These are phyloP conservation scores for Tenualosa thibaudeaui DNA, from an alignment of 2,797 vertebrate genomes.

Conservation along the genomic window DNA sequence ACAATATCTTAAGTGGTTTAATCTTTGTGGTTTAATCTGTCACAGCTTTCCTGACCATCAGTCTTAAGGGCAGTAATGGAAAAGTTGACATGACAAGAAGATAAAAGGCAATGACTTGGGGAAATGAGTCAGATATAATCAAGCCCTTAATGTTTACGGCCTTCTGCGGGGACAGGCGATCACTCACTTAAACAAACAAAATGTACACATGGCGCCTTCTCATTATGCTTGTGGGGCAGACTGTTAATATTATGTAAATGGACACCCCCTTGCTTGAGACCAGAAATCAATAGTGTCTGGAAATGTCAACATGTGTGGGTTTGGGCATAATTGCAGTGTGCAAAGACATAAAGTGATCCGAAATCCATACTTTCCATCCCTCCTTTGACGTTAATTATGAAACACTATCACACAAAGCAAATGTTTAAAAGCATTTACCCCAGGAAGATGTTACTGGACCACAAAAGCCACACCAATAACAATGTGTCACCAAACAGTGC, in stretches of 20 bases:
- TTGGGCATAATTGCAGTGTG: slow-evolving; percentile 43
- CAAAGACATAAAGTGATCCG: slow-evolving; percentile 45
- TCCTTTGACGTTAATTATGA: slow-evolving; percentile 36
- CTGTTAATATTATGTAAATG: slow-evolving; percentile 42
- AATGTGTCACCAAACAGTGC: neutral
- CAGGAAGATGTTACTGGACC: neutral
- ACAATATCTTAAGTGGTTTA: neutral
- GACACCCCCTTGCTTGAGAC: slow-evolving; percentile 40
- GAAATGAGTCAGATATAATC: slow-evolving; percentile 38
- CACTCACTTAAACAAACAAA: slow-evolving; percentile 50
- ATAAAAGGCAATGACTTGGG: neutral
- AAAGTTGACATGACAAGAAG: neutral
- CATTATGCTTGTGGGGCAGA: slow-evolving; percentile 28
- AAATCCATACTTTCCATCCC: slow-evolving; percentile 50
- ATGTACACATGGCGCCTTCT: slow-evolving; percentile 39
- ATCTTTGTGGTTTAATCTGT: neutral
- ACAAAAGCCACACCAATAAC: neutral
- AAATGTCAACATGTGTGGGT: slow-evolving; percentile 55
- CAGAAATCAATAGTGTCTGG: slow-evolving; percentile 52
- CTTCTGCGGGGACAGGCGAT: slow-evolving; percentile 34
- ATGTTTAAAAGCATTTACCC: slow-evolving; percentile 7
- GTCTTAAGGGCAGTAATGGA: neutral
- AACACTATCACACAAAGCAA: slow-evolving; percentile 38
- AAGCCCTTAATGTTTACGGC: slow-evolving; percentile 30
- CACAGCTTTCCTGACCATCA: neutral